A percentile compares a stretch with the other conserved stretches of the same genome.
phyloP scores from a whole-genome alignment of 2,113 vertebrate genomes.

The Nothocercus nigrocapillus region DNA sequence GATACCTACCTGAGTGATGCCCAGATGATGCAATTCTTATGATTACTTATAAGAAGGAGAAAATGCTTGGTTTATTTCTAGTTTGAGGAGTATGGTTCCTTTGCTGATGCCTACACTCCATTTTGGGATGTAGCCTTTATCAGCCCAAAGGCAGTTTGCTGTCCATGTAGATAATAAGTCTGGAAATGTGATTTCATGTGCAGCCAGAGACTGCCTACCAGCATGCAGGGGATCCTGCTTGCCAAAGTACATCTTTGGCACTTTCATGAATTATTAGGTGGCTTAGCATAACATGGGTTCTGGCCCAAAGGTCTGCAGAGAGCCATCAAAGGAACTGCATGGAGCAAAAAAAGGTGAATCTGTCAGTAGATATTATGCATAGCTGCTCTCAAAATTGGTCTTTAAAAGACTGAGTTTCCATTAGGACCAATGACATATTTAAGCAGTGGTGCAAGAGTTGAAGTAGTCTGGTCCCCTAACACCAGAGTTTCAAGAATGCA shows the following conservation, averaged over 20 bases:
- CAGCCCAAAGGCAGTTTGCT: background rate
- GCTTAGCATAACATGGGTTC: background rate
- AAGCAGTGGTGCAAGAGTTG: background rate
- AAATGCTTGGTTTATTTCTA: background rate
- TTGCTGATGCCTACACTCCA: background rate
- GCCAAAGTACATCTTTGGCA: background rate
- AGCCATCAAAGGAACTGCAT: background rate
- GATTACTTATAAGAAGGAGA: background rate
- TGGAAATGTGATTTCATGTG: background rate
- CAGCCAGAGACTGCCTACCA: background rate
- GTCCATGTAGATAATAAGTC: background rate
- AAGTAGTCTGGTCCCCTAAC: background rate
- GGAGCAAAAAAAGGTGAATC: background rate
- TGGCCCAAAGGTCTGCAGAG: background rate
- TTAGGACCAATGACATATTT: background rate
- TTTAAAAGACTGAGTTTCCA: background rate
- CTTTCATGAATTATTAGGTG: background rate
- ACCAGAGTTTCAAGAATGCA: background rate
- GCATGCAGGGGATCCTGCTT: background rate
- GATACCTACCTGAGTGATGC: too few species aligned
- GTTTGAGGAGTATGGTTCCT: background rate
- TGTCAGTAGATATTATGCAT: background rate
- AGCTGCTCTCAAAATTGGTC: accelerated
- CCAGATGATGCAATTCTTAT: background rate
- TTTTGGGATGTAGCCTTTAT: background rate